phyloP scores from a whole-genome alignment of 2,888 invertebrate species.

The Galeopsomyia nigrocyanea region DNA sequence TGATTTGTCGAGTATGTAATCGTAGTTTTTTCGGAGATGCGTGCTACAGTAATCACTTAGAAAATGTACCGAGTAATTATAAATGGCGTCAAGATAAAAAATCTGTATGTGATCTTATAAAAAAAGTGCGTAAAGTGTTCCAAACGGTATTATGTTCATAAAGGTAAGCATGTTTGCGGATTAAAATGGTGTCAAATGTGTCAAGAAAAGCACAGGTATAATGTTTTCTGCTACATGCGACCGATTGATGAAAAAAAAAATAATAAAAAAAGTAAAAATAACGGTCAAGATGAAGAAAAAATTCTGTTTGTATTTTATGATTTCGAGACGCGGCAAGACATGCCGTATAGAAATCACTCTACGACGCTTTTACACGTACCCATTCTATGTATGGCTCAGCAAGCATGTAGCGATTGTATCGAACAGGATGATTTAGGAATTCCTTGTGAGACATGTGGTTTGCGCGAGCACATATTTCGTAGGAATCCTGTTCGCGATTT shows the following conservation, averaged over 20 bases:
- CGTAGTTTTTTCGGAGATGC: too few species aligned
- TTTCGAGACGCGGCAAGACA: conserved; percentile 9
- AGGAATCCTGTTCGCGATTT: background rate
- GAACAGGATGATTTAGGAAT: conserved; percentile 1
- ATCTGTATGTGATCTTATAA: background rate
- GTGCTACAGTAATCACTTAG: background rate
- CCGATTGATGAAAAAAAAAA: background rate
- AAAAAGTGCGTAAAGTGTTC: background rate
- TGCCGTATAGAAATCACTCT: background rate
- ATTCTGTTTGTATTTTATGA: background rate
- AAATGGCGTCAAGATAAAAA: background rate
- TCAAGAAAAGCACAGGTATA: too few species aligned
- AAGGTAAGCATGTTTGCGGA: background rate
- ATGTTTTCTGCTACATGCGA: background rate
- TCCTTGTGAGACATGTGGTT: background rate
- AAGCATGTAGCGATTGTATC: conserved; percentile 17
- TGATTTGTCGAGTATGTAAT: too few species aligned
- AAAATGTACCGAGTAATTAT: background rate
- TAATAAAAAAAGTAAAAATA: background rate
- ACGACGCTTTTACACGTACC: conserved; percentile 2
- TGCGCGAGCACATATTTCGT: background rate
- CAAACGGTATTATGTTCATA: background rate
- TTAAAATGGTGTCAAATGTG: background rate
- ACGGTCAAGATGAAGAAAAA: background rate
- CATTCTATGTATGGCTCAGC: conserved; percentile 13